Conservation (phyloP, 92 coral and sea anemone genomes). For the Desmophyllum pertusum region DNA sequence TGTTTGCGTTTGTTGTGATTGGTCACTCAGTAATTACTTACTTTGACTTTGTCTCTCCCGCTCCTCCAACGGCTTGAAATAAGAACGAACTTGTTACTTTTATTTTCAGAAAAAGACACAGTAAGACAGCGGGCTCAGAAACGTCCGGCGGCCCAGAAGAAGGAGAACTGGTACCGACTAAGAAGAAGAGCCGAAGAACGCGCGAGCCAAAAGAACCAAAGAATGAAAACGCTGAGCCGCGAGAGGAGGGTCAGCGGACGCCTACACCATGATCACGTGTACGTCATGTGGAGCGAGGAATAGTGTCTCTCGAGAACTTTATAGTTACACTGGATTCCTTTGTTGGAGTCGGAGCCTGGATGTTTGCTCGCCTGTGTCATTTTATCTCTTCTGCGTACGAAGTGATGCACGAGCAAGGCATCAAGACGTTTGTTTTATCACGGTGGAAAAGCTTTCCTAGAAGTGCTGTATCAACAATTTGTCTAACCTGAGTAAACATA, state of each 20-base stretch:
- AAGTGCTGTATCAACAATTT: neutral
- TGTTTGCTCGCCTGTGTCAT: neutral
- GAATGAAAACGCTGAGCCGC: slow-evolving; percentile 75
- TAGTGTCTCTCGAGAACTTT: neutral
- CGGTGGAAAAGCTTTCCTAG: neutral
- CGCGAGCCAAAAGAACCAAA: slow-evolving; percentile 77
- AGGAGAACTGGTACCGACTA: slow-evolving; percentile 83
- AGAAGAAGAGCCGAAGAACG: slow-evolving; percentile 90
- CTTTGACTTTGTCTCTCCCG: too few relatives aligned
- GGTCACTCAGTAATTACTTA: too few relatives aligned
- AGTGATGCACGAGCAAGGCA: neutral
- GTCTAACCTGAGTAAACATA: neutral
- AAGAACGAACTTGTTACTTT: too few relatives aligned
- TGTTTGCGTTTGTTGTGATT: too few relatives aligned
- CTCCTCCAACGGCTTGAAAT: too few relatives aligned
- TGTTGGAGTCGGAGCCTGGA: neutral
- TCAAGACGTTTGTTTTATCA: neutral
- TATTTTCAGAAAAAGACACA: slow-evolving; percentile 85
- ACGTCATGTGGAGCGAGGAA: neutral
- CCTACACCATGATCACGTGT: slow-evolving; percentile 57
- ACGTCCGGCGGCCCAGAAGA: slow-evolving; percentile 86
- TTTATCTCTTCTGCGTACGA: neutral
- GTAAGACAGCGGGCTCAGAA: slow-evolving; percentile 72
- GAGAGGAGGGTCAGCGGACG: slow-evolving; percentile 87
- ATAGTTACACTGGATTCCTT: neutral